Evolutionary conservation across 2,888 invertebrate genomes (phyloP).

Genomic region (Aricia artaxerxes): DNA sequence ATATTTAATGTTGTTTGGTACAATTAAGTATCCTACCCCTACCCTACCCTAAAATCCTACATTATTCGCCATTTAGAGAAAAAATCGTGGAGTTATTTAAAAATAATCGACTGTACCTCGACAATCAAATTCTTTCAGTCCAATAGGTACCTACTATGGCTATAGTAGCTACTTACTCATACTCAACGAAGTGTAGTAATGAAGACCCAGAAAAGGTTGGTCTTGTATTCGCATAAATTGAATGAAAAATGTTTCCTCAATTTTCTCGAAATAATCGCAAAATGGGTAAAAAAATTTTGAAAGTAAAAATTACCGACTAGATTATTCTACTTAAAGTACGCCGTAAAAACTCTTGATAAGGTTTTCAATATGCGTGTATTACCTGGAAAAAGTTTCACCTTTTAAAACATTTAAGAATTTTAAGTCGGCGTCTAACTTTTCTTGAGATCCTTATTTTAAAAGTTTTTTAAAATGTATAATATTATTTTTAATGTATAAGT

Average conservation of each 20-base stretch:
- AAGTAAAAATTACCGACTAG: neutral
- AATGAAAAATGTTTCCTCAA: neutral
- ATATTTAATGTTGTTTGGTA: too few species aligned
- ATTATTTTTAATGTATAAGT: too few species aligned
- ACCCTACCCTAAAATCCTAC: neutral
- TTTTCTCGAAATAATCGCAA: neutral
- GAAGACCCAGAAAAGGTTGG: neutral
- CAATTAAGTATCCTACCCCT: too few species aligned
- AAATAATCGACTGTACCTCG: neutral
- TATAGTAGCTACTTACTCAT: neutral
- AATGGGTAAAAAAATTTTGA: neutral
- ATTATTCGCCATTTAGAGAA: neutral
- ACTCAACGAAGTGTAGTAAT: slow-evolving; percentile 9
- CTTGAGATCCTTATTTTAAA: neutral
- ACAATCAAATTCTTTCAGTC: neutral
- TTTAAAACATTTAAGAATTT: slow-evolving; percentile 12
- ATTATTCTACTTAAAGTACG: neutral
- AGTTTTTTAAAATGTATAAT: neutral
- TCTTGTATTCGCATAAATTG: neutral
- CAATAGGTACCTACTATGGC: too few species aligned
- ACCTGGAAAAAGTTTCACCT: neutral
- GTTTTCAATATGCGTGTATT: neutral
- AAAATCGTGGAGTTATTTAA: neutral
- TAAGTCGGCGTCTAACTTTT: neutral
- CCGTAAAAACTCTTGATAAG: slow-evolving; percentile 1